Conservation (phyloP, 2,797 vertebrate genomes). For the Arctocebus calabarensis region DNA sequence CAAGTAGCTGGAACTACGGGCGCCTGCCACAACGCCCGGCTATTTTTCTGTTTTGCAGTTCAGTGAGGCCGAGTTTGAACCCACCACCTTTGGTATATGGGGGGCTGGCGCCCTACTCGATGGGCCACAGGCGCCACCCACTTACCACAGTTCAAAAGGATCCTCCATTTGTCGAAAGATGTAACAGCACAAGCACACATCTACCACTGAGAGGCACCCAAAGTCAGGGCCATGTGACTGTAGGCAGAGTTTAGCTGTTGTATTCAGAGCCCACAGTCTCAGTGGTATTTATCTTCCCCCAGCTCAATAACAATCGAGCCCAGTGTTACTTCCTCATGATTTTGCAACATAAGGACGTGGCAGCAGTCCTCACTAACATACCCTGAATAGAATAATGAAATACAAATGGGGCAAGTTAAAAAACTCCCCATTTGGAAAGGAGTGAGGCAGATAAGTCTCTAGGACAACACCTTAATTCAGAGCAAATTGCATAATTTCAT, state of each 20-base stretch:
- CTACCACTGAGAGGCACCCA: neutral
- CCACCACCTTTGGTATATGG: no score
- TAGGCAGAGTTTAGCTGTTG: neutral
- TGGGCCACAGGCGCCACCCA: no score
- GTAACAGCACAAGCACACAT: neutral
- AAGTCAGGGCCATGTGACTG: rapidly evolving
- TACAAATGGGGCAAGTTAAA: neutral
- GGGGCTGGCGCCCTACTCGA: no score
- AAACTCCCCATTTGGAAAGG: neutral
- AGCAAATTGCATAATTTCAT: neutral
- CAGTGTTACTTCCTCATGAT: neutral
- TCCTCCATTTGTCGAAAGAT: neutral
- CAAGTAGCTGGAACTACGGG: no score
- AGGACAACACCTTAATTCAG: neutral
- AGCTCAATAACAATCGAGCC: neutral
- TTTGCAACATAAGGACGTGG: neutral
- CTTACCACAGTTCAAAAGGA: neutral
- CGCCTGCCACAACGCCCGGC: no score
- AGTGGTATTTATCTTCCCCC: neutral
- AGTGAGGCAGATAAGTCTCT: neutral
- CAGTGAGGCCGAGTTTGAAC: no score
- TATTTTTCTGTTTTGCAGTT: no score
- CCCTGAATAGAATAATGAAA: neutral
- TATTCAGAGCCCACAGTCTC: neutral
- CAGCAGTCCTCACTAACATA: rapidly evolving